phyloP scores from a whole-genome alignment of 2,113 vertebrate genomes.

The Chroicocephalus ridibundus region DNA sequence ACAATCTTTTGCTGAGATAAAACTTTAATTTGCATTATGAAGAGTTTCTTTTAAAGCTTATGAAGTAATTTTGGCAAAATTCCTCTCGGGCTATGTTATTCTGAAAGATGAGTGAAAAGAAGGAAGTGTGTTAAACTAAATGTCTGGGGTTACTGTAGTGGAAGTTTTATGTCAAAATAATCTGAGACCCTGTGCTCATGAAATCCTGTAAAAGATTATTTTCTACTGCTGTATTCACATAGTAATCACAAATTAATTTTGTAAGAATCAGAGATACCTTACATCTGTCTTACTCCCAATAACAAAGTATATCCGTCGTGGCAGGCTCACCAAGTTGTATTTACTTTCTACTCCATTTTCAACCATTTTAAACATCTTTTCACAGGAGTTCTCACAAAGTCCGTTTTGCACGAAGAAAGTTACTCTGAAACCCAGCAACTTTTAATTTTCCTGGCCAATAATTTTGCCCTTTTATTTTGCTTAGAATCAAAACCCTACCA shows the following conservation, averaged over 20 bases:
- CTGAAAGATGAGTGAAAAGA: slow-evolving; percentile 19
- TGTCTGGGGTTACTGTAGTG: slow-evolving; percentile 3
- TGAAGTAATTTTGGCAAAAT: slow-evolving; percentile 12
- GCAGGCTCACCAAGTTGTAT: not conserved
- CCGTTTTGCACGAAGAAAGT: not conserved
- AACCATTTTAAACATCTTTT: not conserved
- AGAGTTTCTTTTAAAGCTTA: not conserved
- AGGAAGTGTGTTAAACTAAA: not conserved
- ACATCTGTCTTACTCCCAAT: not conserved
- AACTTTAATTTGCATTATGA: not conserved
- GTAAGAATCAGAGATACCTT: not conserved
- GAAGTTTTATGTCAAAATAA: slow-evolving; percentile 2
- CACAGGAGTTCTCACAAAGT: not conserved
- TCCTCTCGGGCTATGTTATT: not conserved
- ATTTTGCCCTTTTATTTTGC: not conserved
- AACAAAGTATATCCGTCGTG: not conserved
- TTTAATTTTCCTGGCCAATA: not conserved
- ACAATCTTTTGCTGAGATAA: not conserved
- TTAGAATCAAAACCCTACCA: not conserved
- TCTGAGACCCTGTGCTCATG: not conserved
- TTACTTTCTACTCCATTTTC: not conserved
- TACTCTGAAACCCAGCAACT: not conserved
- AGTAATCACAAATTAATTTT: not conserved
- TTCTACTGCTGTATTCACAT: not conserved
- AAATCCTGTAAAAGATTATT: not conserved